Evolutionary conservation across 2,797 vertebrate genomes (phyloP).

Genomic region (Setipinna tenuifilis): DNA sequence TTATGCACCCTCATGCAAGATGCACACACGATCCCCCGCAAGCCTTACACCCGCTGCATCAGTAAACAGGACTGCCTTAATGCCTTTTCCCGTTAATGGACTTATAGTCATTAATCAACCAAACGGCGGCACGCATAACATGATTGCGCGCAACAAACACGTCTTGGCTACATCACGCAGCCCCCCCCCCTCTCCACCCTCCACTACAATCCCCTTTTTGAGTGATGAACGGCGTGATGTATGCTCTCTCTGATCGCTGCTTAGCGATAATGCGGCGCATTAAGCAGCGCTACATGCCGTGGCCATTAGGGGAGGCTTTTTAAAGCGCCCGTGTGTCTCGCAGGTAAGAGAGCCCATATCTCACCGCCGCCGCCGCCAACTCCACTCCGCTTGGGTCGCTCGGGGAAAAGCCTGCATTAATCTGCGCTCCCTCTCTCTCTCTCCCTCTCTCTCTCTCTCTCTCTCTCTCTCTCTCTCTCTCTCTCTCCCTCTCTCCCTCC

Average conservation of each 20-base stretch:
- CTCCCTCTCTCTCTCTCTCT: too few relatives aligned
- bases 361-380: neutral
- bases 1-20: neutral
- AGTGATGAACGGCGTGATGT: neutral
- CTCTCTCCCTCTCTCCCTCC: too few relatives aligned
- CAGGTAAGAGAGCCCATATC: slow-evolving; percentile 2
- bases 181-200: neutral
- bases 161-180: neutral
- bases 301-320: slow-evolving; percentile 6
- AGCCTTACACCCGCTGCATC: neutral
- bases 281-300: neutral
- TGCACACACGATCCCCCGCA: neutral
- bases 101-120: neutral
- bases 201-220: neutral
- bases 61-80: neutral
- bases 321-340: neutral
- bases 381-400: neutral
- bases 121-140: neutral
- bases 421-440: neutral
- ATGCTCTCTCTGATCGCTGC: neutral
- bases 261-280: neutral
- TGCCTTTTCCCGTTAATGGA: neutral
- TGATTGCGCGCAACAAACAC: neutral
- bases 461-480: too few relatives aligned
- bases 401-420: neutral